Evolutionary conservation across 2,888 invertebrate species (phyloP).

Genomic region (Pammene fasciana): DNA sequence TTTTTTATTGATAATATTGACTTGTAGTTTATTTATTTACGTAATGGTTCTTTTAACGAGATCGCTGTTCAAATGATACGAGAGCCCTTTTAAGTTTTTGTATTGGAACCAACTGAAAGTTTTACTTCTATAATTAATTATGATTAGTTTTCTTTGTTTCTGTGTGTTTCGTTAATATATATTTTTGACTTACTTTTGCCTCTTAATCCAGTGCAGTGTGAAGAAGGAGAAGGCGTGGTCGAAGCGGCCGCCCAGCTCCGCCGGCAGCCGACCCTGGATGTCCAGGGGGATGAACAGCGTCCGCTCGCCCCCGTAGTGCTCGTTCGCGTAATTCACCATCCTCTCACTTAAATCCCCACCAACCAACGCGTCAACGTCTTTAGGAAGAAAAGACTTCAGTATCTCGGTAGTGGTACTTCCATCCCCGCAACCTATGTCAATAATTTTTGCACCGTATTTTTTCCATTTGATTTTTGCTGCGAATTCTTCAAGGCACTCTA

Average conservation of each 20-base stretch:
- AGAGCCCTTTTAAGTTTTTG: too few relatives aligned
- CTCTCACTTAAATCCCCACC: slow-evolving; percentile 86
- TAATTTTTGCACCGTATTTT: slow-evolving; percentile 69
- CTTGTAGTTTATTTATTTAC: too few relatives aligned
- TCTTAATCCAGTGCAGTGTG: slow-evolving; percentile 88
- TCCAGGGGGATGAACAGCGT: slow-evolving; percentile 78
- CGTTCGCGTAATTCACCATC: slow-evolving; percentile 85
- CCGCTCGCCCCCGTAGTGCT: slow-evolving; percentile 65
- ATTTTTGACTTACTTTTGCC: slow-evolving; percentile 80
- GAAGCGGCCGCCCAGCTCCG: slow-evolving; percentile 73
- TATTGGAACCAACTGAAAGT: too few relatives aligned
- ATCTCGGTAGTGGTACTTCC: slow-evolving; percentile 86
- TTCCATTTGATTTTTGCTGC: slow-evolving; percentile 83
- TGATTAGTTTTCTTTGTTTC: too few relatives aligned
- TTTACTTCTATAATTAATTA: too few relatives aligned
- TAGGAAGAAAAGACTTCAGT: slow-evolving; percentile 82
- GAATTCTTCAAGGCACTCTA: slow-evolving; percentile 86
- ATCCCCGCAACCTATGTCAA: slow-evolving; percentile 90
- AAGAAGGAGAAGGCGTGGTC: slow-evolving; percentile 88
- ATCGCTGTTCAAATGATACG: too few relatives aligned
- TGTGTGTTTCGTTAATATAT: too few relatives aligned
- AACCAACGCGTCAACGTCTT: slow-evolving; percentile 68
- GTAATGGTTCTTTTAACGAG: too few relatives aligned
- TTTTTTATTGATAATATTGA: too few relatives aligned
- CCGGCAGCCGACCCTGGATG: slow-evolving; percentile 75